Conservation (phyloP, 2,888 invertebrate species). For the Balanococcus diminutus region DNA sequence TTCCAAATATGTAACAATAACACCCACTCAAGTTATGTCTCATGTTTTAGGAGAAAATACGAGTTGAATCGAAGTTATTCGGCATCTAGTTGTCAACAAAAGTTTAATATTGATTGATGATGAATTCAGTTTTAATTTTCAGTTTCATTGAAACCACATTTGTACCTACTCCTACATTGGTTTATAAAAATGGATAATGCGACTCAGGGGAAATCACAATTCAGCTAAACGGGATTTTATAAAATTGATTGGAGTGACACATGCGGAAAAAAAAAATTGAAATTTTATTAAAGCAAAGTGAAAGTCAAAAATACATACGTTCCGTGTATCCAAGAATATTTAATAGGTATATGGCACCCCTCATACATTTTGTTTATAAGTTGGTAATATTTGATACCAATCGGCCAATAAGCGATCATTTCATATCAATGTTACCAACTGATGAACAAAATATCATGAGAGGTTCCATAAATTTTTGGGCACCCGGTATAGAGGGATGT, state of each 20-base stretch:
- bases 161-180: not conserved
- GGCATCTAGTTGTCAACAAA: not conserved
- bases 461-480: no score
- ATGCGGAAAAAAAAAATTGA: not conserved
- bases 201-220: not conserved
- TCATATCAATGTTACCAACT: no score
- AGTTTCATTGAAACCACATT: not conserved
- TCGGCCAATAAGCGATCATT: no score
- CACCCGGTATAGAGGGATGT: no score
- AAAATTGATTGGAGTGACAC: not conserved
- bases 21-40: no score
- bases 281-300: not conserved
- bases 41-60: no score
- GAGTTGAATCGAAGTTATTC: not conserved
- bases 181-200: not conserved
- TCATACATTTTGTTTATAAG: no score
- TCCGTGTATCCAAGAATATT: no score
- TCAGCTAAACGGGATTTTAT: not conserved
- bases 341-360: no score
- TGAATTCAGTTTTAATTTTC: not conserved
- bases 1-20: no score
- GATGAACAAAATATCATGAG: no score
- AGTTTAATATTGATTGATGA: not conserved
- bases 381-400: no score
- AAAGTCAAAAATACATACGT: not conserved